A percentile compares a stretch with the other conserved stretches of the same genome.
Conservation (phyloP, 2,888 invertebrate genomes). For the Archaeoteleia sp. region DNA sequence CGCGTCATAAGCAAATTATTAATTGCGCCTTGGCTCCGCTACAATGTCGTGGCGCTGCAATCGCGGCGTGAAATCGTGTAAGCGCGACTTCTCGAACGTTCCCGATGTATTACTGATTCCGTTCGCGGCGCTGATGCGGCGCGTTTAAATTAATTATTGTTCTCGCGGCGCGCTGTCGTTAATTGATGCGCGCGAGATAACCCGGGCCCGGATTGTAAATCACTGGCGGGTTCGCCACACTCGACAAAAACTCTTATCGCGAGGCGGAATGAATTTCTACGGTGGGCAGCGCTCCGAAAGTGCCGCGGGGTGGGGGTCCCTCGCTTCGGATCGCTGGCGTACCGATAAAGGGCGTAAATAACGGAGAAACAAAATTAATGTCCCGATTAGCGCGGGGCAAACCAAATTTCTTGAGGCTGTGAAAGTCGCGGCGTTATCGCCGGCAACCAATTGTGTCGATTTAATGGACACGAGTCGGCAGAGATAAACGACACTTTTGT, state of each 20-base stretch:
- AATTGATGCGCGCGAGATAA: constrained; percentile 63
- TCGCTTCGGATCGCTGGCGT: too few species aligned
- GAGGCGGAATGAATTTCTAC: constrained; percentile 53
- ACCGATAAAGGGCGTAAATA: constrained; percentile 51
- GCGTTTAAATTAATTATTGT: constrained; percentile 59
- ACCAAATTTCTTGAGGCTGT: constrained; percentile 42
- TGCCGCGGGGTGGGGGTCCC: constrained; percentile 31
- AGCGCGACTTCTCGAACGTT: constrained; percentile 12
- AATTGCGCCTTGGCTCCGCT: constrained; percentile 9
- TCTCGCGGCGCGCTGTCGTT: constrained; percentile 54
- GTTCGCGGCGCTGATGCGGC: constrained; percentile 16
- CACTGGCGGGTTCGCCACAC: constrained; percentile 52
- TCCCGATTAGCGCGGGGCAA: constrained; percentile 43
- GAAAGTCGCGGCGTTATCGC: constrained; percentile 35
- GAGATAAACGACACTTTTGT: constrained; percentile 30
- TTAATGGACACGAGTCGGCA: constrained; percentile 33
- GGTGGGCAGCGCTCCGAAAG: constrained; percentile 43
- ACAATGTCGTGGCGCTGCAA: constrained; percentile 21
- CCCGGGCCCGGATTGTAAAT: constrained; percentile 52
- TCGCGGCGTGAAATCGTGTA: constrained; percentile 30
- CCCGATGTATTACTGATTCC: constrained; percentile 42
- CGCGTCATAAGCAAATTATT: constrained; percentile 19
- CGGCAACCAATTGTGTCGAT: constrained; percentile 43
- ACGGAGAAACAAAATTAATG: constrained; percentile 52
- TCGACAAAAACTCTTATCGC: constrained; percentile 57